phyloP scores from a whole-genome alignment of 1,140 invertebrate genomes.

The Drosophila melanica region DNA sequence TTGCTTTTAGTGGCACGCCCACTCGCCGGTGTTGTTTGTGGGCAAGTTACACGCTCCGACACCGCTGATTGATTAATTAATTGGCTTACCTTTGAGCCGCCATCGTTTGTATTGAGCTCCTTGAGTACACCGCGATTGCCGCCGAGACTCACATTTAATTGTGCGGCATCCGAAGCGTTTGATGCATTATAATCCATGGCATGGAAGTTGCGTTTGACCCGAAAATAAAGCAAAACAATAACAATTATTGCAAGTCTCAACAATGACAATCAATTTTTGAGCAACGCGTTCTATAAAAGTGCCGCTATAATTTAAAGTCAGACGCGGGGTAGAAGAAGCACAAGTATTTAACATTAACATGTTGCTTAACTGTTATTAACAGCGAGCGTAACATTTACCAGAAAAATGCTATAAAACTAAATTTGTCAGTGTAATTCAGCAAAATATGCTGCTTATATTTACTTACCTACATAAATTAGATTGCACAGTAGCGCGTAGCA shows the following conservation, averaged over 20 bases:
- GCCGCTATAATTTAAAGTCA: constrained; percentile 69
- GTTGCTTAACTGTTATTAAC: constrained; percentile 23
- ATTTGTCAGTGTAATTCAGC: background rate
- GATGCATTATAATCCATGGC: constrained; percentile 53
- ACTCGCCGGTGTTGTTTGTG: constrained; percentile 11
- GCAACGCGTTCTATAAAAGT: constrained; percentile 38
- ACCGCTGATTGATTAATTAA: constrained; percentile 27
- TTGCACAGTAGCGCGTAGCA: too few species aligned
- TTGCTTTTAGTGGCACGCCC: constrained; percentile 21
- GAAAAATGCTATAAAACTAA: background rate
- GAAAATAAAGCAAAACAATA: background rate
- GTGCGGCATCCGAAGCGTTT: constrained; percentile 1
- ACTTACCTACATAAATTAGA: too few species aligned
- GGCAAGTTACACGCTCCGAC: constrained; percentile 11
- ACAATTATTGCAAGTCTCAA: constrained; percentile 4
- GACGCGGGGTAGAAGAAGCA: constrained; percentile 24
- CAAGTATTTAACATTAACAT: constrained; percentile 15
- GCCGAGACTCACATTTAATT: constrained; percentile 21
- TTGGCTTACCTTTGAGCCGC: constrained; percentile 57
- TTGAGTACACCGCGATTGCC: constrained; percentile 57
- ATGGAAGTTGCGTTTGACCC: background rate
- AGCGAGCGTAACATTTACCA: background rate
- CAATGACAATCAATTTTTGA: constrained; percentile 1
- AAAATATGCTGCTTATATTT: too few species aligned
- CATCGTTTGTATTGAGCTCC: constrained; percentile 68